Base-by-base conservation (phyloP, 1,140 invertebrate genomes). In the Portunus trituberculatus region DNA sequence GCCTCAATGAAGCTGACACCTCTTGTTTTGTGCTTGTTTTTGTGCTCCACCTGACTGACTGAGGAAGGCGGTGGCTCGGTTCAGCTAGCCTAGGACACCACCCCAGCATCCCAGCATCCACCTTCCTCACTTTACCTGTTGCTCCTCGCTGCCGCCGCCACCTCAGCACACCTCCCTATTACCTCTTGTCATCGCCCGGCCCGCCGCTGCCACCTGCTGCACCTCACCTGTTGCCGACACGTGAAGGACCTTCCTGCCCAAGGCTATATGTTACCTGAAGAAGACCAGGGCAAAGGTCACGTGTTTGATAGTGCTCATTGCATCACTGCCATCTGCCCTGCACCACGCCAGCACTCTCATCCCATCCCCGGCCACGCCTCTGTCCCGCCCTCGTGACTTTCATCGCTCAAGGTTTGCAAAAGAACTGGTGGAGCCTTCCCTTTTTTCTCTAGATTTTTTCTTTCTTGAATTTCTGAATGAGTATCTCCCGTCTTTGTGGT, bases 1-100 rank as follows among this genome's bases (percentile, higher is more conserved):
- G 67, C 67, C 67, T 25, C 67, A n/a, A 76, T 76, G 67, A n/a
- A 76, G 67, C 67, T 76, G 67, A 76, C 67, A 76, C 67, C 67
- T n/a, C 67, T 76, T 76, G 67, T 76, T 76, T 25, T 76, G 67
- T n/a, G 20, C 67, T n/a, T 76, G 67, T 76, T 76, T 76, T 76
- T 76, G 67, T 76, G 67, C 25, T 1, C n/a, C 67, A 25, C 52
- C 52, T 59, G 52, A 59, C 39, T 39, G 52, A n/a, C 25, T 76
- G 67, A 59, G 12, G 52, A 59, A 59, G 52, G 52, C 52, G 52
- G 39, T 39, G 39, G 39, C 39, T 39, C 39, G 39, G 39, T 6
- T 39, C 39, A 39, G 39, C 39, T 39, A 6, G 39, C 2, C 12
- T 25, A 76, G 67, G 20, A n/a, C 12, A 7, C 20, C 12, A 7